A percentile compares a stretch with the other conserved stretches of the same genome.
Evolutionary conservation across 1,140 invertebrate species (phyloP).

Genomic region (Apis florea): DNA sequence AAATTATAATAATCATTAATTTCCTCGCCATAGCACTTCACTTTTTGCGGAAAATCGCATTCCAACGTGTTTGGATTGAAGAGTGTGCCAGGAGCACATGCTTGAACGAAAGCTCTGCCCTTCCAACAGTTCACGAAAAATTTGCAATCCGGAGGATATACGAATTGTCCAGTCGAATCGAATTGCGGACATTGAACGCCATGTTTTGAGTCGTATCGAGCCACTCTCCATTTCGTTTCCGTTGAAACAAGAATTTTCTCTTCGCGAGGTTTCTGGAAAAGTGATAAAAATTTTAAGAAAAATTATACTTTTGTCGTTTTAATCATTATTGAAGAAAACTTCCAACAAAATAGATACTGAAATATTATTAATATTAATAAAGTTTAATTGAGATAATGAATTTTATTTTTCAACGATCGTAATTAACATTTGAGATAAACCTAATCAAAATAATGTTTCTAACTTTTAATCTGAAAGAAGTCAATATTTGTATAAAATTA

Average conservation of each 20-base stretch:
- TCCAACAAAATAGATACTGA: no score
- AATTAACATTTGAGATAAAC: no score
- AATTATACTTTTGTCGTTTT: neutral
- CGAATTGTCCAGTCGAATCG: constrained; percentile 81
- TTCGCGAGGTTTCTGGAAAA: constrained; percentile 71
- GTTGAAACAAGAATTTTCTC: constrained; percentile 55
- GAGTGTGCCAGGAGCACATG: constrained; percentile 85
- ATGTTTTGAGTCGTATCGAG: constrained; percentile 60
- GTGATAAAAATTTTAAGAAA: neutral
- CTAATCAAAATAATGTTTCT: neutral
- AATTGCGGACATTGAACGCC: constrained; percentile 79
- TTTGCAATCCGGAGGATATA: constrained; percentile 84
- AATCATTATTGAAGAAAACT: no score
- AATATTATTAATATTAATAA: no score
- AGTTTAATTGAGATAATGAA: no score
- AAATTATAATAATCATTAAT: constrained; percentile 4
- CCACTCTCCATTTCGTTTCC: constrained; percentile 54
- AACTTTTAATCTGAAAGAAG: neutral
- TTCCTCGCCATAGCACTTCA: constrained; percentile 80
- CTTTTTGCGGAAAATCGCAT: constrained; percentile 85
- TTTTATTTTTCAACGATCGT: no score
- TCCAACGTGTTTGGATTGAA: constrained; percentile 84
- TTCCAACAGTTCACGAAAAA: constrained; percentile 86
- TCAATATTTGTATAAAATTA: neutral
- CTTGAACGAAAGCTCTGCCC: constrained; percentile 82